These are phyloP conservation scores for Lepeophtheirus nordmannii DNA, from an alignment of 2,888 invertebrate species.

Conservation along the genomic window DNA sequence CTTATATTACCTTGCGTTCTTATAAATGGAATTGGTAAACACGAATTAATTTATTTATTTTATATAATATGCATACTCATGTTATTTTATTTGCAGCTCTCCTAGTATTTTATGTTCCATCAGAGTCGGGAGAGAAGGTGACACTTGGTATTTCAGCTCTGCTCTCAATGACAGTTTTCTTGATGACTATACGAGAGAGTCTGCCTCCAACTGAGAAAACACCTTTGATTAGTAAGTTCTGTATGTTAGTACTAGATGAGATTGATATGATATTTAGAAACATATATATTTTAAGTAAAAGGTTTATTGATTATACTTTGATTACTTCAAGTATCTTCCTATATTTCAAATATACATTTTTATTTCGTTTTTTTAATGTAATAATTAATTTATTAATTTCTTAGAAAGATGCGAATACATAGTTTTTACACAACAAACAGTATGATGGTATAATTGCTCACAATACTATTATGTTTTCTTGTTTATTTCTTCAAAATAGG, in stretches of 20 bases:
- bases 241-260: slow-evolving; percentile 23
- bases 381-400: neutral
- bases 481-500: slow-evolving; percentile 40
- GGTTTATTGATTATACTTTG: no score
- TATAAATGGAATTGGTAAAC: slow-evolving; percentile 62
- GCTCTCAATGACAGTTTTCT: slow-evolving; percentile 72
- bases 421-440: neutral
- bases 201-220: slow-evolving; percentile 73
- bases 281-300: no score
- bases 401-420: neutral
- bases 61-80: neutral
- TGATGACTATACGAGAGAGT: slow-evolving; percentile 71
- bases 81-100: slow-evolving; percentile 43
- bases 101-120: slow-evolving; percentile 70
- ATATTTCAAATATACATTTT: no score
- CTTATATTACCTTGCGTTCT: slow-evolving; percentile 66
- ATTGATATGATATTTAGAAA: no score
- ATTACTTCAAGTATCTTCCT: no score
- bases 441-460: neutral
- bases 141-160: slow-evolving; percentile 69
- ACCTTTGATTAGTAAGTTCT: slow-evolving; percentile 59
- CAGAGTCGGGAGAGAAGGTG: slow-evolving; percentile 72
- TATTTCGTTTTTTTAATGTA: no score
- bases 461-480: neutral
- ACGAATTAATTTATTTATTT: neutral